These are phyloP conservation scores for Indicator maculatus DNA, from an alignment of 2,113 vertebrate species.

Conservation along the genomic window DNA sequence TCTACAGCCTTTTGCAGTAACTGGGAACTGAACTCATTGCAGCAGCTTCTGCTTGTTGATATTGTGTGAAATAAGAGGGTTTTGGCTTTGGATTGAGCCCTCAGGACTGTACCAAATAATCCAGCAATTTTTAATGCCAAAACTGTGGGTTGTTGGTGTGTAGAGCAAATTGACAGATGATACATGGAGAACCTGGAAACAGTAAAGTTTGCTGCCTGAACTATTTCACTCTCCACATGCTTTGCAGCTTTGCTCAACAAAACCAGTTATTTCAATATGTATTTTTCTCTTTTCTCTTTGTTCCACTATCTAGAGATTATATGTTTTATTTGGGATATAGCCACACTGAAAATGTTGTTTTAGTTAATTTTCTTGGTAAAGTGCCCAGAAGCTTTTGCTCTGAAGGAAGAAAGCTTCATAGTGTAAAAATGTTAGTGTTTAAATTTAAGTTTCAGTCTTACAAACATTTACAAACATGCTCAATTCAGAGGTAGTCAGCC, in stretches of 20 bases:
- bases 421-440: constrained; percentile 11
- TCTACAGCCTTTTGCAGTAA: neutral
- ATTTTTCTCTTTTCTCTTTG: neutral
- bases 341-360: constrained; percentile 3
- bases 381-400: constrained; percentile 22
- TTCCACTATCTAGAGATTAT: neutral
- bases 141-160: neutral
- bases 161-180: neutral
- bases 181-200: neutral
- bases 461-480: constrained; percentile 56
- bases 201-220: neutral
- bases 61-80: neutral
- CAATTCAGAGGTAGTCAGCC: constrained; percentile 9
- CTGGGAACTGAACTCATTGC: neutral
- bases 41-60: neutral
- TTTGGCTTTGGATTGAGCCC: neutral
- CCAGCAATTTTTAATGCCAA: neutral
- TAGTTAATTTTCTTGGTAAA: constrained; percentile 41
- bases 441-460: constrained; percentile 25
- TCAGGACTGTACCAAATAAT: neutral
- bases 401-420: neutral
- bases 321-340: neutral
- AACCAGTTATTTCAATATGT: neutral
- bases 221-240: neutral
- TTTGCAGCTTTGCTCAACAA: neutral